Base-by-base conservation (phyloP, 2,888 invertebrate species). In the Euclidia mi region DNA sequence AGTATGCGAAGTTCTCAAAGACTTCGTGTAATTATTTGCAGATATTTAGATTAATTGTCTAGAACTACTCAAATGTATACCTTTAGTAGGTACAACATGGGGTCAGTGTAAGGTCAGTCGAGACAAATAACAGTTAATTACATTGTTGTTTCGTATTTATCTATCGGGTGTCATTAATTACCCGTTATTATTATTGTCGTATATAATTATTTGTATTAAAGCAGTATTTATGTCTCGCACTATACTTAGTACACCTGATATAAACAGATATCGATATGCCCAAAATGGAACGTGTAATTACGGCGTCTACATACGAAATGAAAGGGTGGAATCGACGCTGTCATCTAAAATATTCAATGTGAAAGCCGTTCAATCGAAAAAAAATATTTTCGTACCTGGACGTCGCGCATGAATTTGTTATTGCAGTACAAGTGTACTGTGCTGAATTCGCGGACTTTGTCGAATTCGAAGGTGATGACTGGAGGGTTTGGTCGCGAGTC, bases 381-480 rank as follows among this genome's bases (percentile, higher is more conserved):
- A 20, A 3, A 7, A 37, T 32, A 31, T 15, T 37, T 28, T 17
- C 91, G 89, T 73, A 97, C 97, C 95, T 97, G 96, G 0, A 98
- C 97, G 76, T 98, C 98, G 79, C 97, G 96, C 81, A 96, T 96
- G 91, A 97, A 97, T 87, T 97, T 96, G 89, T 98, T 98, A 91
- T 97, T 98, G 88, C 96, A 96, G 91, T 96, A 97, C 51, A 98
- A 95, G 81, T 97, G 96, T 18, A 98, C 96, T 0, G 96, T 96
- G 40, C 96, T 96, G 92, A 99, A 98, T 89, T 98, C 98, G 12
- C 98, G 95, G 55, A 98, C 97, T 81, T 96, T 95, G 84, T 98
- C 98, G 90, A 99, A 98, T 87, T 98, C 98, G 92, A 97, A 97
- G 56, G 95, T 95, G 70, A 97, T 94, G 74, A 96, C 96, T 0